Percentiles rank a stretch among this genome's conserved stretches.
These are phyloP conservation scores for Gnathonemus longibarbis DNA, from an alignment of 2,113 vertebrate species.

Conservation along the genomic window DNA sequence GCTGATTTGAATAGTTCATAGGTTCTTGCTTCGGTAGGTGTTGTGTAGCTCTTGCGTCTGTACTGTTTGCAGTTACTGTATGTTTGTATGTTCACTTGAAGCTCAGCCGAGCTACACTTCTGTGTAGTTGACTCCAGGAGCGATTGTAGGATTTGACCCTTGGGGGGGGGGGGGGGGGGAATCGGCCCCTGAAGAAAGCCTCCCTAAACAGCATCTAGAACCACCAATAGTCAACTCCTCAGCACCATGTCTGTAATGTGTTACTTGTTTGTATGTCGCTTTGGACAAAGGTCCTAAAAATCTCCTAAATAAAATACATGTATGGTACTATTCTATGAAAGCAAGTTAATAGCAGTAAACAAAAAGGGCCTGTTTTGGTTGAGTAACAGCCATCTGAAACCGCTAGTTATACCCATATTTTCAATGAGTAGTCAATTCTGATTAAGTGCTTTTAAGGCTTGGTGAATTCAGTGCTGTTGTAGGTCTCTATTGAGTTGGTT, in stretches of 20 bases:
- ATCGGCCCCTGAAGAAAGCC: background rate
- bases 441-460: background rate
- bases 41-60: background rate
- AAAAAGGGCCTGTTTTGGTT: background rate
- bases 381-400: background rate
- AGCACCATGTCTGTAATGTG: background rate
- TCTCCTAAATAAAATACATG: background rate
- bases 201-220: background rate
- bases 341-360: background rate
- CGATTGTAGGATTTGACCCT: background rate
- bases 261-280: background rate
- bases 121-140: background rate
- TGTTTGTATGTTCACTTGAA: background rate
- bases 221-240: background rate
- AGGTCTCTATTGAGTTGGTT: background rate
- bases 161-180: background rate
- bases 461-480: background rate
- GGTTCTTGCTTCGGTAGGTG: background rate
- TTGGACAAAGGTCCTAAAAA: background rate
- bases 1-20: background rate
- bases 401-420: background rate
- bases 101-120: background rate
- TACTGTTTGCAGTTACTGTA: background rate
- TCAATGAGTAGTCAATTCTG: background rate
- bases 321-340: background rate